Conservation (phyloP, 2,797 vertebrate genomes). For the Pangasius larnaudii region DNA sequence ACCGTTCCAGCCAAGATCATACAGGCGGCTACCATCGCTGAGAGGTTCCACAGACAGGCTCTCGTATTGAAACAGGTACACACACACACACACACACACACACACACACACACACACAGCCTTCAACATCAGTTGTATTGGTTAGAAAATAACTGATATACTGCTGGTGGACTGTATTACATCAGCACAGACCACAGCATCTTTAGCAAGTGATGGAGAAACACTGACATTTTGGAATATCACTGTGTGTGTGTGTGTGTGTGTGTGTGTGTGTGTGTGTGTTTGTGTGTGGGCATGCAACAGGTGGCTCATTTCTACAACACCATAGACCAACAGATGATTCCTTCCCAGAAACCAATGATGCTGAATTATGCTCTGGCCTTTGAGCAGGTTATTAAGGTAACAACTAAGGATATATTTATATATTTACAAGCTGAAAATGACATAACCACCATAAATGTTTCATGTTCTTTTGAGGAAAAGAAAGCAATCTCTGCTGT, state of each 20-base stretch:
- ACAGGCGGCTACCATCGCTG: conserved; percentile 85
- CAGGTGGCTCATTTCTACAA: conserved; percentile 99
- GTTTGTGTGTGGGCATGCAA: conserved; percentile 55
- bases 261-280: conserved; percentile 22
- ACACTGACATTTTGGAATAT: neutral
- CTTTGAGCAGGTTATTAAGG: conserved; percentile 98
- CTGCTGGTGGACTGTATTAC: neutral
- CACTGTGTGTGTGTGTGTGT: neutral
- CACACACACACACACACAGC: neutral
- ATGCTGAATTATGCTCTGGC: conserved; percentile 92
- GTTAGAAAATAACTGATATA: neutral
- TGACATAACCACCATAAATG: too few species aligned
- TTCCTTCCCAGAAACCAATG: conserved; percentile 95
- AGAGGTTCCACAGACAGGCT: conserved; percentile 94
- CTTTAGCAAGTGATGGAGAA: neutral
- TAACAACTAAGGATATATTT: conserved; percentile 52
- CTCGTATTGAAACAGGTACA: conserved; percentile 93
- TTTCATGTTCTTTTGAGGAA: too few species aligned
- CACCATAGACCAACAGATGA: conserved; percentile 98
- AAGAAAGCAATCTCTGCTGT: too few species aligned
- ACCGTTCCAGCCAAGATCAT: conserved; percentile 91
- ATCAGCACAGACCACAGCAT: neutral
- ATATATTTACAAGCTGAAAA: too few species aligned
- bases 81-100: neutral
- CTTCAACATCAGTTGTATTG: neutral